A percentile compares a stretch with the other conserved stretches of the same genome.
phyloP scores from a whole-genome alignment of 2,888 invertebrate genomes.

The Lycia hirtaria region DNA sequence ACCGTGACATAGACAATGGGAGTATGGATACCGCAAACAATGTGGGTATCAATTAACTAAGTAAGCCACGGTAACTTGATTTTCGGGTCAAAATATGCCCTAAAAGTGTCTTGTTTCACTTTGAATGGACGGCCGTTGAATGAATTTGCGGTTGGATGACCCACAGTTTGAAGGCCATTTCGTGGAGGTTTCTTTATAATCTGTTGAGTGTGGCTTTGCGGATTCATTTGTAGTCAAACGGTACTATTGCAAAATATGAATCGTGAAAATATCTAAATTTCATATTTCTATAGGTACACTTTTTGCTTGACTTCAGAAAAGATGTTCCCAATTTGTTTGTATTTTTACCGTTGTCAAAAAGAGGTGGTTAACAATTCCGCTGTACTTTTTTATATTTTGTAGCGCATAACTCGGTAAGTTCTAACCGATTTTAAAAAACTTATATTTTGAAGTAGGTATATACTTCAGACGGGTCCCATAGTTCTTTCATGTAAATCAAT shows the following conservation, averaged over 20 bases:
- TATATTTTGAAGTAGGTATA: no score
- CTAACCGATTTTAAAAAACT: no score
- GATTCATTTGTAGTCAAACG: neutral
- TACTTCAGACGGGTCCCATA: no score
- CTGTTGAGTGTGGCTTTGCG: neutral
- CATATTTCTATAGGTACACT: neutral
- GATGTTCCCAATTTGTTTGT: no score
- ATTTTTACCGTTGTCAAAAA: neutral
- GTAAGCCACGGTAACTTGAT: slow-evolving; percentile 40
- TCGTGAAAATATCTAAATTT: neutral
- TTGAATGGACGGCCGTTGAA: slow-evolving; percentile 39
- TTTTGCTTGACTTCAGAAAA: no score
- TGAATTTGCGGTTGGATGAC: slow-evolving; percentile 20
- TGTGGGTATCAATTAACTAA: slow-evolving; percentile 30
- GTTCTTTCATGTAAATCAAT: no score
- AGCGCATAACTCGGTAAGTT: no score
- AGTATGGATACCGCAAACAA: slow-evolving; percentile 26
- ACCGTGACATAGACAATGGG: slow-evolving; percentile 32
- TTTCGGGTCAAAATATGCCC: slow-evolving; percentile 28
- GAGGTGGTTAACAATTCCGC: no score
- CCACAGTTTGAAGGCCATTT: neutral
- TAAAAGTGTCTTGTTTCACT: slow-evolving; percentile 32
- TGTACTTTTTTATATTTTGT: no score
- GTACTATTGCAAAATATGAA: neutral
- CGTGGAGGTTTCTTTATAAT: neutral